Base-by-base conservation (phyloP, 2,888 invertebrate genomes). In the Drosophila putrida region DNA sequence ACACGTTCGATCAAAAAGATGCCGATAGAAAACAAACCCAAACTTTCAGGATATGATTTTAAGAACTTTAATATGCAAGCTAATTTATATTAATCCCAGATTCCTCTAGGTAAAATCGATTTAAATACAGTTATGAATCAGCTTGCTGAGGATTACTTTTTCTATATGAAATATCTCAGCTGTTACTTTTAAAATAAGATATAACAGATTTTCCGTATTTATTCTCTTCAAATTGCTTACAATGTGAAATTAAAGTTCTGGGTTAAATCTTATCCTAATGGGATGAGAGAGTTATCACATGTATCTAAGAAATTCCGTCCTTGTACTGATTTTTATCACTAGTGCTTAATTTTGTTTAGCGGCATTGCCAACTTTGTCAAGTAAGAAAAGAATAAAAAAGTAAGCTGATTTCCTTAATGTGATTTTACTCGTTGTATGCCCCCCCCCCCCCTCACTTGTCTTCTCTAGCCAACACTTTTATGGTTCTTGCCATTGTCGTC, bases 401-500 rank as follows among this genome's bases (percentile, higher is more conserved):
- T 50, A 61, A 63, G 67, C 62, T 60, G 67, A 55, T 63, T 67
- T 57, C 46, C 44, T 67, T 60, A 49, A 76, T 71, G 53, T 25
- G 60, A 53, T 44, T 27, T 9, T 41, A 36, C 38, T 20, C 58
- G 46, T 57, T 44, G 31, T 36, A 8, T 11, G 8, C 4, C 39
- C 4, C 55, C 1, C 28, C 6, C 9, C 10, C 4, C 39, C 4
- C 55, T 2, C 28, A 9, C 9, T n/a, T 38, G 8, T 11, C 33
- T 20, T 25, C 10, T 20, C 13, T 11, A 20, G 15, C 41, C 27
- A 46, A 55, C 39, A 53, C 20, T 39, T 53, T 4, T 31, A 43
- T 38, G 43, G 46, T n/a, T 46, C 13, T 55, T 55, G 28, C 25
- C 15, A 35, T 33, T 55, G 36, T 50, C 31, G 5, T 60, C 47